These are phyloP conservation scores for Diarsia brunnea DNA, from an alignment of 2,888 invertebrate genomes.

Conservation along the genomic window DNA sequence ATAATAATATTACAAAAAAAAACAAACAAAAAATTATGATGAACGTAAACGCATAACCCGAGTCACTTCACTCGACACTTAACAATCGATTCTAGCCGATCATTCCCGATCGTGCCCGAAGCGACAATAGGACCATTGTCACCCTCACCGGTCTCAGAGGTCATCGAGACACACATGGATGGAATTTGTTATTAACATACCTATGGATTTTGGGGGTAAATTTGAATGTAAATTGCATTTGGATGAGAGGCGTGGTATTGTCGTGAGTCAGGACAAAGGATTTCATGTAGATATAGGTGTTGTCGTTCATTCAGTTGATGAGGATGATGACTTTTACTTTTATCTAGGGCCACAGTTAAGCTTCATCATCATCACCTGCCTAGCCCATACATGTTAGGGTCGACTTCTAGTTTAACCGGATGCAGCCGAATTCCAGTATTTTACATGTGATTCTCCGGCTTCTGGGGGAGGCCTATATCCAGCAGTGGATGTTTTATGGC, in stretches of 20 bases:
- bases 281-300: neutral
- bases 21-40: neutral
- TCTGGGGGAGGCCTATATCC: too few relatives aligned
- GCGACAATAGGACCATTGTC: constrained; percentile 40
- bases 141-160: constrained; percentile 13
- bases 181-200: constrained; percentile 60
- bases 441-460: too few relatives aligned
- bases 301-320: neutral
- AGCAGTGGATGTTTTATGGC: too few relatives aligned
- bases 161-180: constrained; percentile 27
- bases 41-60: constrained; percentile 16
- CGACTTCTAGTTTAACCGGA: too few relatives aligned
- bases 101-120: constrained; percentile 29
- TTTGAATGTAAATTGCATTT: constrained; percentile 50
- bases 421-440: too few relatives aligned
- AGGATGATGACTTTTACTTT: neutral
- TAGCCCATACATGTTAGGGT: too few relatives aligned
- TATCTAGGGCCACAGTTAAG: too few relatives aligned
- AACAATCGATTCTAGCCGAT: constrained; percentile 33
- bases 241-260: neutral
- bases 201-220: constrained; percentile 37
- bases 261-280: neutral
- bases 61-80: constrained; percentile 17
- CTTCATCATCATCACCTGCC: too few relatives aligned
- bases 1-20: too few relatives aligned